A percentile compares a stretch with the other conserved stretches of the same genome.
Evolutionary conservation across 2,113 vertebrate genomes (phyloP).

Genomic region (Caretta caretta): DNA sequence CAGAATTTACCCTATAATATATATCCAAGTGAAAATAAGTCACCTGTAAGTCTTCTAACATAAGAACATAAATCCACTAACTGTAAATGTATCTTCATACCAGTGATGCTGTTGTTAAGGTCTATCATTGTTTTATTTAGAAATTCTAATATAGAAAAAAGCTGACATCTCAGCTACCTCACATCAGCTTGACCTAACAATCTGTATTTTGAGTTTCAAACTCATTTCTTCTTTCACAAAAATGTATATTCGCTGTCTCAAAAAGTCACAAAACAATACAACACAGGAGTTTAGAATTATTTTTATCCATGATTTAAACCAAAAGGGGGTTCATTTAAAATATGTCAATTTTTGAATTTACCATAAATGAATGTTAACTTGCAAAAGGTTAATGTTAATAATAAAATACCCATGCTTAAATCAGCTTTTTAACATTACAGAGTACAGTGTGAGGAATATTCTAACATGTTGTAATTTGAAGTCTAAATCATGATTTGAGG

Average conservation of each 20-base stretch:
- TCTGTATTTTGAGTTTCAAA: not conserved
- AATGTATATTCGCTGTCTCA: too few relatives aligned
- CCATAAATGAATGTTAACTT: not conserved
- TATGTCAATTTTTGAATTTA: not conserved
- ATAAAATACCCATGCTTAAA: fast-evolving
- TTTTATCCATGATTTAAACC: not conserved
- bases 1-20: not conserved
- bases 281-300: not conserved
- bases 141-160: slow-evolving; percentile 21
- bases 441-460: not conserved
- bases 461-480: not conserved
- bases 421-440: not conserved
- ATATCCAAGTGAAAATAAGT: slow-evolving; percentile 24
- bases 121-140: slow-evolving; percentile 30
- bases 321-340: not conserved
- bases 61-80: slow-evolving; percentile 10
- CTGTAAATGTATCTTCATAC: slow-evolving; percentile 23
- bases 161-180: slow-evolving; percentile 5
- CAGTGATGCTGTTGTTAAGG: not conserved
- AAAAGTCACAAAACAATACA: slow-evolving; percentile 11
- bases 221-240: not conserved
- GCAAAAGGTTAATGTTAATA: not conserved
- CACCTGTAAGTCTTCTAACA: slow-evolving; percentile 2
- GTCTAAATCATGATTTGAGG: not conserved
- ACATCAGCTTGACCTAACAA: not conserved